These are phyloP conservation scores for Aleiodes testaceus DNA, from an alignment of 2,888 invertebrate species.

Conservation along the genomic window DNA sequence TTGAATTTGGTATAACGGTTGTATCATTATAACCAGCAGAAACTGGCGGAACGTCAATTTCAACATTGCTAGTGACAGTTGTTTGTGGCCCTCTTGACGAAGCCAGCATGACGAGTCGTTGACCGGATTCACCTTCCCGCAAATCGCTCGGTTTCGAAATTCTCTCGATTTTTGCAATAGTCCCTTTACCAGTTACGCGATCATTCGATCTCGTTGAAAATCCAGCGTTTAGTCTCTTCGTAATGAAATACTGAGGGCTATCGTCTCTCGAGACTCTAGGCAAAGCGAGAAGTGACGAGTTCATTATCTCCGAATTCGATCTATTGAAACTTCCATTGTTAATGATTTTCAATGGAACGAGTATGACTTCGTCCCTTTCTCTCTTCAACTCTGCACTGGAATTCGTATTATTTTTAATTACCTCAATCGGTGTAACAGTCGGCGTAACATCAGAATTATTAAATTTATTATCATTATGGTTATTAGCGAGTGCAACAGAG, in stretches of 20 bases:
- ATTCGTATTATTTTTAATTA: neutral
- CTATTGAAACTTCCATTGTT: neutral
- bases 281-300: constrained; percentile 6
- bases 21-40: constrained; percentile 22
- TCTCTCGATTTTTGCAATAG: constrained; percentile 38
- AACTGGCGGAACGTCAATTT: neutral
- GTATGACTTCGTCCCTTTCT: constrained; percentile 8
- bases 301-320: neutral
- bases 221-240: constrained; percentile 37
- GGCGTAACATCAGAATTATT: constrained; percentile 2
- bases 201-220: constrained; percentile 1
- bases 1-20: constrained; percentile 26
- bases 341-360: constrained; percentile 20
- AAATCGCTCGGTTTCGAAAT: constrained; percentile 1
- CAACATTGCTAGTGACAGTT: neutral
- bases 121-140: neutral
- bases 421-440: neutral
- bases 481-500: constrained; percentile 52
- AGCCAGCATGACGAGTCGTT: constrained; percentile 6
- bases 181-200: neutral
- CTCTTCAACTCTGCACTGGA: neutral
- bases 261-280: constrained; percentile 26
- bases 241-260: constrained; percentile 39
- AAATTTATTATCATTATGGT: constrained; percentile 25
- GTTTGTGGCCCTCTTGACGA: constrained; percentile 3